Conservation (phyloP, 2,888 invertebrate species). For the Drosophila affinis region DNA sequence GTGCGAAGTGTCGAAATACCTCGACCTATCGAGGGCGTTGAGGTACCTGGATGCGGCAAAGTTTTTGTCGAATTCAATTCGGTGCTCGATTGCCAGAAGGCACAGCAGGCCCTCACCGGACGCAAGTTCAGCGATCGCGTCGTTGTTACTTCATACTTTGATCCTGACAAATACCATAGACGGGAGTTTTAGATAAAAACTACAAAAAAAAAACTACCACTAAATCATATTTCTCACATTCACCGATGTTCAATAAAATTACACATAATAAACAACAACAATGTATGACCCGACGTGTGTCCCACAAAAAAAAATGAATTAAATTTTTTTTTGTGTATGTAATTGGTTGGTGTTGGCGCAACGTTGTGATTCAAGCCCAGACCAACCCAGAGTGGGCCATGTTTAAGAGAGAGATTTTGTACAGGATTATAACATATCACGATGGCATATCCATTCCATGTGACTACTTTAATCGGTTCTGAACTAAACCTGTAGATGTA, state of each 20-base stretch:
- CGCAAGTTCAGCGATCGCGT: conserved; percentile 99
- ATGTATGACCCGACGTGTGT: conserved; percentile 31
- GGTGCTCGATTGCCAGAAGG: conserved; percentile 98
- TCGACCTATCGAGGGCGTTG: conserved; percentile 97
- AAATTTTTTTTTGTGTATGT: neutral
- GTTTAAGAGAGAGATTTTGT: too few relatives aligned
- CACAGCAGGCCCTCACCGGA: conserved; percentile 98
- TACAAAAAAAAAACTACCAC: neutral
- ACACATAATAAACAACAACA: conserved; percentile 36
- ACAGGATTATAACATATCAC: too few relatives aligned
- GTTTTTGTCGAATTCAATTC: conserved; percentile 99
- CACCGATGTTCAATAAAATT: conserved; percentile 64
- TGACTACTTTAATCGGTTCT: too few relatives aligned
- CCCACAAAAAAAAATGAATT: neutral
- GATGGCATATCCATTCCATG: too few relatives aligned
- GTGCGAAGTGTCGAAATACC: conserved; percentile 99
- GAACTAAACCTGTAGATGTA: too few relatives aligned
- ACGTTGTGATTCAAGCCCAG: too few relatives aligned
- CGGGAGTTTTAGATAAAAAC: conserved; percentile 91
- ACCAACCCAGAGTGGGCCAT: too few relatives aligned
- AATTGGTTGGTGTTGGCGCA: too few relatives aligned
- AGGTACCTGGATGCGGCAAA: conserved; percentile 98
- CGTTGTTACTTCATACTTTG: conserved; percentile 99
- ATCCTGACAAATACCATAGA: conserved; percentile 98
- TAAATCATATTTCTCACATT: conserved; percentile 68